These are phyloP conservation scores for Carabus problematicus DNA, from an alignment of 2,888 invertebrate species.

Conservation along the genomic window DNA sequence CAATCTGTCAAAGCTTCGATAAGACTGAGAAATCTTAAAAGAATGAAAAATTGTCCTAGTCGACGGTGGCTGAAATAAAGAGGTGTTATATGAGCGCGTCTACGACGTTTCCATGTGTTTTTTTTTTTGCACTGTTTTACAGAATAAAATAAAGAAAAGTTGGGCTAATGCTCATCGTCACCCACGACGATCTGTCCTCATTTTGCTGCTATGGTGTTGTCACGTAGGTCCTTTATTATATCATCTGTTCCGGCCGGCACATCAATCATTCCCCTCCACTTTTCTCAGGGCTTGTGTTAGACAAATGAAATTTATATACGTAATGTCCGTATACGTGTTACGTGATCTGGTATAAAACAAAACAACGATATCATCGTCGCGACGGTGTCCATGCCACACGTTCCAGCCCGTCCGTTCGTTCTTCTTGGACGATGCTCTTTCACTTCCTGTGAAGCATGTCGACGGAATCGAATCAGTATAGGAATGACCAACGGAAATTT, in stretches of 20 bases:
- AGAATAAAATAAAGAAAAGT: slow-evolving; percentile 20
- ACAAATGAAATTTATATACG: slow-evolving; percentile 39
- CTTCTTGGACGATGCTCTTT: neutral
- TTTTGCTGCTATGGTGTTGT: slow-evolving; percentile 21
- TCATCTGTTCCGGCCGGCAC: slow-evolving; percentile 30
- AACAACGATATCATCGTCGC: slow-evolving; percentile 22
- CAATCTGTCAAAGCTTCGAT: slow-evolving; percentile 38
- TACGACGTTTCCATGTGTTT: no score
- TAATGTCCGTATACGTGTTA: slow-evolving; percentile 22
- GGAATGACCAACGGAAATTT: slow-evolving; percentile 28
- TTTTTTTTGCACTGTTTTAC: no score
- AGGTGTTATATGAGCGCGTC: neutral
- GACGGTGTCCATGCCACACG: neutral
- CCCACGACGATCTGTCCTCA: slow-evolving; percentile 31
- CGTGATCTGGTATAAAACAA: slow-evolving; percentile 25
- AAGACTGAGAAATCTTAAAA: slow-evolving; percentile 32
- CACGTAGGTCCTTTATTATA: slow-evolving; percentile 39
- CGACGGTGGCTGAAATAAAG: slow-evolving; percentile 26
- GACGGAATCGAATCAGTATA: slow-evolving; percentile 22
- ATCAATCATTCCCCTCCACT: slow-evolving; percentile 29
- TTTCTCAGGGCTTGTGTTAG: slow-evolving; percentile 5
- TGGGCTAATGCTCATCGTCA: slow-evolving; percentile 28
- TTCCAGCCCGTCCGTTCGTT: neutral
- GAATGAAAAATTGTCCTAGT: slow-evolving; percentile 27
- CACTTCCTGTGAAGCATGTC: slow-evolving; percentile 1